Evolutionary conservation across 2,888 invertebrate genomes (phyloP).

Genomic region (Oligia fasciuncula): DNA sequence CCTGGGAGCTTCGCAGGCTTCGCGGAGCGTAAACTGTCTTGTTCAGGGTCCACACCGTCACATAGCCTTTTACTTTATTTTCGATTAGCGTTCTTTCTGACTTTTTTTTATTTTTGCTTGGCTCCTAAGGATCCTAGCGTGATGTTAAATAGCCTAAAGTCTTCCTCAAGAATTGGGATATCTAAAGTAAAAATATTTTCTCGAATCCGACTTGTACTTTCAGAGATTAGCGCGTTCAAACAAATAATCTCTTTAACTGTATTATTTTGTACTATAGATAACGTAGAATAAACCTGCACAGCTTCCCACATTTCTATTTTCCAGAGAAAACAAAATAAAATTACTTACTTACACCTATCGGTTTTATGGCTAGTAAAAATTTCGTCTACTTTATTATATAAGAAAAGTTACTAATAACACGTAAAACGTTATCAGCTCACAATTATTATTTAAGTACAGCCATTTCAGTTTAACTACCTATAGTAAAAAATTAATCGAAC

Average conservation of each 20-base stretch:
- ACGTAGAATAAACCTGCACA: not conserved
- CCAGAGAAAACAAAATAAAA: not conserved
- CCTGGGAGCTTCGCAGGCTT: no score
- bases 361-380: constrained; percentile 19
- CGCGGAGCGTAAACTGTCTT: not conserved
- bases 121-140: not conserved
- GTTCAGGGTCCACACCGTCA: not conserved
- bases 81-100: not conserved
- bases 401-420: constrained; percentile 4
- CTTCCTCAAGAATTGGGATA: not conserved
- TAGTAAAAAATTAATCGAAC: constrained; percentile 3
- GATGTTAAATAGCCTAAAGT: not conserved
- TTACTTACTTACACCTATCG: no score
- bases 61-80: no score
- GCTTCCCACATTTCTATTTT: not conserved
- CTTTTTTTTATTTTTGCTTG: not conserved
- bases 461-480: constrained; percentile 18
- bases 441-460: constrained; percentile 29
- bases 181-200: not conserved
- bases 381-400: constrained; percentile 18
- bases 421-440: constrained; percentile 24
- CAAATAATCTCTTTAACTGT: not conserved
- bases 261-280: not conserved
- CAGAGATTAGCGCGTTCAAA: not conserved
- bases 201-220: not conserved